Conservation (phyloP, 2,113 vertebrate species). For the Bambusicola thoracicus region DNA sequence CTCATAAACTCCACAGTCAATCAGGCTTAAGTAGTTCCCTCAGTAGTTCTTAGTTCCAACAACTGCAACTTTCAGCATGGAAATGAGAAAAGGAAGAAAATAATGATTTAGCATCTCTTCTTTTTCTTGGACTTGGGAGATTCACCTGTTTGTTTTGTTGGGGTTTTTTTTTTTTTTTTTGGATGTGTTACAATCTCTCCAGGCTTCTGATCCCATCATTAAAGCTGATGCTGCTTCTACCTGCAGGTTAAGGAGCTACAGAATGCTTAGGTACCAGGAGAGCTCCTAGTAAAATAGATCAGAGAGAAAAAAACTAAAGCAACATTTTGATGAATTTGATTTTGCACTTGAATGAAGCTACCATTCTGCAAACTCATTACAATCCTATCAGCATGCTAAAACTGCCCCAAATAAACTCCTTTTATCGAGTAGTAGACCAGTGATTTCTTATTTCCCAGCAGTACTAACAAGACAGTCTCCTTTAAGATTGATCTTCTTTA, state of each 20-base stretch:
- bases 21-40: background rate
- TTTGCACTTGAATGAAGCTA: background rate
- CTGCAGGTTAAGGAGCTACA: background rate
- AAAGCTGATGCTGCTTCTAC: background rate
- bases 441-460: background rate
- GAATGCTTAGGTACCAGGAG: background rate
- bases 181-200: background rate
- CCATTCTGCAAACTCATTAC: background rate
- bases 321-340: background rate
- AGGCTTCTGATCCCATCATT: background rate
- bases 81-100: background rate
- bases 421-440: background rate
- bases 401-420: background rate
- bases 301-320: background rate
- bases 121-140: background rate
- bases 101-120: accelerated
- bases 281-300: background rate
- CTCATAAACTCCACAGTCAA: background rate
- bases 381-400: background rate
- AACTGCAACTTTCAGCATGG: background rate
- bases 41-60: background rate
- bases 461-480: background rate
- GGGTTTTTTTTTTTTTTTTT: background rate
- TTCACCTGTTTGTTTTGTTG: no score
- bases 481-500: background rate